phyloP scores from a whole-genome alignment of 2,797 vertebrate species.

The Danio aesculapii region DNA sequence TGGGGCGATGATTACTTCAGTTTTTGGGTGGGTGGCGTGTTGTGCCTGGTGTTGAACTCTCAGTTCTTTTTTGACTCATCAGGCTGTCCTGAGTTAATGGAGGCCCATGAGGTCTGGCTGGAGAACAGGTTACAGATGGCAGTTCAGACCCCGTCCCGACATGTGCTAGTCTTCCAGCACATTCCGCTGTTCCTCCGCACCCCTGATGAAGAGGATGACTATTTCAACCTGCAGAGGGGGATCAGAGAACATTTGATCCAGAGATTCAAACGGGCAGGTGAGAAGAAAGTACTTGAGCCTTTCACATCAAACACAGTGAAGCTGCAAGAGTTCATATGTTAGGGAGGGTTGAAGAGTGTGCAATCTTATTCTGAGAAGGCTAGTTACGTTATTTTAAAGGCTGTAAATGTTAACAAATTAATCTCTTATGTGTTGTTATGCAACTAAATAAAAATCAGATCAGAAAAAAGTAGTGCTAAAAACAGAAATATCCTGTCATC shows the following conservation, averaged over 20 bases:
- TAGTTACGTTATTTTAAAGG: too few relatives aligned
- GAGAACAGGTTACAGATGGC: slow-evolving; percentile 83
- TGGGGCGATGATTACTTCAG: slow-evolving; percentile 99
- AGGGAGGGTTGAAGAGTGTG: neutral
- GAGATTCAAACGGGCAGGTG: slow-evolving; percentile 88
- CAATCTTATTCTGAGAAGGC: neutral
- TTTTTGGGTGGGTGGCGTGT: slow-evolving; percentile 94
- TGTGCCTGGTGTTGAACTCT: slow-evolving; percentile 95
- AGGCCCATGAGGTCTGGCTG: slow-evolving; percentile 92
- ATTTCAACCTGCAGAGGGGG: slow-evolving; percentile 89
- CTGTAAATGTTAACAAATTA: too few relatives aligned
- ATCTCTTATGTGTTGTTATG: too few relatives aligned
- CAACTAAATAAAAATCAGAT: too few relatives aligned
- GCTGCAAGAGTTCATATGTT: neutral
- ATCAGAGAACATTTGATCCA: slow-evolving; percentile 84
- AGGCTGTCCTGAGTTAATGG: slow-evolving; percentile 82
- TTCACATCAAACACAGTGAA: slow-evolving; percentile 8
- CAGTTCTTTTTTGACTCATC: slow-evolving; percentile 90
- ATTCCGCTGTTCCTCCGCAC: slow-evolving; percentile 89
- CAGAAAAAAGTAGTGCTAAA: too few relatives aligned
- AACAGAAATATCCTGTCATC: too few relatives aligned
- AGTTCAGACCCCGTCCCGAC: slow-evolving; percentile 75
- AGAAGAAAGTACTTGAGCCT: slow-evolving; percentile 2
- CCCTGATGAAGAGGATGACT: slow-evolving; percentile 88
- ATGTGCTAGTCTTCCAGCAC: slow-evolving; percentile 93